These are phyloP conservation scores for Amphilophus citrinellus DNA, from an alignment of 2,113 vertebrate genomes.

Conservation along the genomic window DNA sequence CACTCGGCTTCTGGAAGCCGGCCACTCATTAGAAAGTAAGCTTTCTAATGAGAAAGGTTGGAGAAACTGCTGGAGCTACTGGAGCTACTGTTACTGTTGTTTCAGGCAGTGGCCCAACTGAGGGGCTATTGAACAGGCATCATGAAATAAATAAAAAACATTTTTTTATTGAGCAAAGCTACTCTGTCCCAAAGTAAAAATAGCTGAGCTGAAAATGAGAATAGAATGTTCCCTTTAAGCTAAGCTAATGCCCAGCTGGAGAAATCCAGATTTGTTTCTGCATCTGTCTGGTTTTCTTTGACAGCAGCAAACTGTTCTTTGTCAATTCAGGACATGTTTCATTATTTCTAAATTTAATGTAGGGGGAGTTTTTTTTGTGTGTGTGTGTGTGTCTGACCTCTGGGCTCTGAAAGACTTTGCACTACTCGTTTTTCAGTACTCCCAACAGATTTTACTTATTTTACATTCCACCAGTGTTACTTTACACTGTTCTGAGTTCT, in stretches of 20 bases:
- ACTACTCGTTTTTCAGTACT: conserved; percentile 1
- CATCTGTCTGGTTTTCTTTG: conserved; percentile 19
- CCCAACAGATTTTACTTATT: conserved; percentile 8
- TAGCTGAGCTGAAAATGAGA: neutral
- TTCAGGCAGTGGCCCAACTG: neutral
- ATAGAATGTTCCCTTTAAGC: neutral
- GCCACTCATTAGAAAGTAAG: neutral
- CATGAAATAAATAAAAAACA: neutral
- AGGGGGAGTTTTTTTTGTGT: neutral
- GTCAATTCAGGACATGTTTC: conserved; percentile 17
- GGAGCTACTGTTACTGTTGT: neutral
- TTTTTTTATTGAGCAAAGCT: neutral
- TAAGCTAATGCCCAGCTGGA: neutral
- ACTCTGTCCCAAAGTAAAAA: neutral
- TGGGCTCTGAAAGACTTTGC: conserved; percentile 39
- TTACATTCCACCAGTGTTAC: neutral
- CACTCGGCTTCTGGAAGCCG: neutral
- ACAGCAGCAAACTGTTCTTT: conserved; percentile 34
- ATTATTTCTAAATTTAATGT: conserved; percentile 60
- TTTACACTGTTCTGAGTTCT: neutral
- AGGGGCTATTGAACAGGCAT: neutral
- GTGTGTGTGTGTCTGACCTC: neutral
- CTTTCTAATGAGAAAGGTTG: no score
- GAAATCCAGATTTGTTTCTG: neutral
- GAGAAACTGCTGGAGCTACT: neutral